These are phyloP conservation scores for Drosophila parthenogenetica DNA, from an alignment of 2,888 invertebrate genomes.

Conservation along the genomic window DNA sequence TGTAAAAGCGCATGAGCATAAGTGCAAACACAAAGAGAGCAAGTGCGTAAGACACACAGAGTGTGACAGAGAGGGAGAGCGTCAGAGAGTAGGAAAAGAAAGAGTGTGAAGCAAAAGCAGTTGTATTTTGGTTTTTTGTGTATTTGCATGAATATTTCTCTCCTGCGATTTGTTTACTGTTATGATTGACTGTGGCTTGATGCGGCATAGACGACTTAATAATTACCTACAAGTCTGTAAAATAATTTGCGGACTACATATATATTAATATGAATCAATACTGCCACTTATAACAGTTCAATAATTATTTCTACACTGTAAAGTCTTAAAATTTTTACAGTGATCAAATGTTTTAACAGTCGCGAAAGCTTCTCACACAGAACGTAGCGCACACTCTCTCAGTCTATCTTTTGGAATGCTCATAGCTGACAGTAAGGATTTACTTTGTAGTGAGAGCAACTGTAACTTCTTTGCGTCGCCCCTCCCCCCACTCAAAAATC, in stretches of 20 bases:
- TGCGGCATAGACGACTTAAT: background rate
- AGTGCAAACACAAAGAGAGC: conserved; percentile 21
- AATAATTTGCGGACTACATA: too few species aligned
- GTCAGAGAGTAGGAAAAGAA: conserved; percentile 13
- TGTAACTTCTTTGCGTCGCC: conserved; percentile 9
- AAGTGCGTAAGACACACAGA: too few species aligned
- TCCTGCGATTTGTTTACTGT: conserved; percentile 68
- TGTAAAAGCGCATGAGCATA: conserved; percentile 49
- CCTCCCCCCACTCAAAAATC: background rate
- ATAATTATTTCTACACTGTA: too few species aligned
- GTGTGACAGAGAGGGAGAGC: background rate
- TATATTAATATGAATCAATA: too few species aligned
- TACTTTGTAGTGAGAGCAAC: conserved; percentile 41
- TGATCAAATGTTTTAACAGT: background rate
- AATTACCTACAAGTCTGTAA: too few species aligned
- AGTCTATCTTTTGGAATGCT: background rate
- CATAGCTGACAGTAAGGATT: conserved; percentile 36
- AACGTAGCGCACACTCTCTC: background rate
- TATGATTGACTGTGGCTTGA: conserved; percentile 40
- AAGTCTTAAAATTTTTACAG: too few species aligned
- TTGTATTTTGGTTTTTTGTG: conserved; percentile 24
- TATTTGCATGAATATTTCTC: conserved; percentile 63
- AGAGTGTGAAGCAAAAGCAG: conserved; percentile 19
- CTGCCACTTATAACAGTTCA: too few species aligned
- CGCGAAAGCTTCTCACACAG: background rate